These are phyloP conservation scores for Tetramorium simillimum DNA, from an alignment of 1,140 invertebrate species.

Conservation along the genomic window DNA sequence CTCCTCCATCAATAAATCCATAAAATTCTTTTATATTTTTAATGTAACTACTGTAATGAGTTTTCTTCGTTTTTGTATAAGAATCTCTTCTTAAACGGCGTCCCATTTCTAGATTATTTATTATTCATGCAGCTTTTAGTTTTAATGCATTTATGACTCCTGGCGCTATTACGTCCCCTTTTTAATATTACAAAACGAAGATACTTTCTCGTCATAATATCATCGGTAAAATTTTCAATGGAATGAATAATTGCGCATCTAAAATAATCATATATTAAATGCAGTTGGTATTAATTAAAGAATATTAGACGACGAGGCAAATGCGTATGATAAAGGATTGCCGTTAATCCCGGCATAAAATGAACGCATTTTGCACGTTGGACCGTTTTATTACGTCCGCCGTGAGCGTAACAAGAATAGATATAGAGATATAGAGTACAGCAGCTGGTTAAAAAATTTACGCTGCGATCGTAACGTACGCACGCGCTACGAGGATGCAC, in stretches of 20 bases:
- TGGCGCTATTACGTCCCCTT: not conserved
- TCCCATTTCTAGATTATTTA: not conserved
- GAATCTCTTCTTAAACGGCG: slow-evolving; percentile 1
- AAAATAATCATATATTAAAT: slow-evolving; percentile 4
- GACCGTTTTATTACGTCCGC: slow-evolving; percentile 24
- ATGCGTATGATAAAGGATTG: not conserved
- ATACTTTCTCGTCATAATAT: not conserved
- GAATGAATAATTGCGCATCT: not conserved
- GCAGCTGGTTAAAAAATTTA: slow-evolving; percentile 51
- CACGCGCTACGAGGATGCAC: slow-evolving; percentile 35
- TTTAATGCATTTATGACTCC: slow-evolving; percentile 29
- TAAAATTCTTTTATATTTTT: not conserved
- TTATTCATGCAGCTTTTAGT: slow-evolving; percentile 34
- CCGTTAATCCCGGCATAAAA: slow-evolving; percentile 16
- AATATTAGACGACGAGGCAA: slow-evolving; percentile 13
- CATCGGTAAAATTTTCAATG: not conserved
- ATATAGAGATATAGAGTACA: not conserved
- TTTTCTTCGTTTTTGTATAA: not conserved
- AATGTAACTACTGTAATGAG: not conserved
- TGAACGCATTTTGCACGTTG: slow-evolving; percentile 10
- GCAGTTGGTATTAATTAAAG: not conserved
- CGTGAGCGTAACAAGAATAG: not conserved
- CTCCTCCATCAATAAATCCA: not conserved
- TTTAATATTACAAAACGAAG: not conserved
- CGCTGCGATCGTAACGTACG: slow-evolving; percentile 24